phyloP scores from a whole-genome alignment of 2,113 vertebrate genomes.

The Tachysurus fulvidraco region DNA sequence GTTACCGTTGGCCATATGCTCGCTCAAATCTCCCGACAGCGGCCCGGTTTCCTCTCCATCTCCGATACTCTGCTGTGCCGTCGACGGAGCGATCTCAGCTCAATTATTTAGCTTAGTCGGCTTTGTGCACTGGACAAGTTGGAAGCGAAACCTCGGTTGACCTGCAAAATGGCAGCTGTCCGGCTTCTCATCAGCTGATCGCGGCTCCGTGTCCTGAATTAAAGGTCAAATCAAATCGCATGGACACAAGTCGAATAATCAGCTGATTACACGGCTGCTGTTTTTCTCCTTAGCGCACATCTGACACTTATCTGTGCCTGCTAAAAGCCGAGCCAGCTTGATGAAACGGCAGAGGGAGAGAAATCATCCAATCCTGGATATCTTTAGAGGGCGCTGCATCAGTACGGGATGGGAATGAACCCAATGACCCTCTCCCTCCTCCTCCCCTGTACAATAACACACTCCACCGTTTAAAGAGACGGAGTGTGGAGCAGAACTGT shows the following conservation, averaged over 20 bases:
- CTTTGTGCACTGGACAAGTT: constrained; percentile 49
- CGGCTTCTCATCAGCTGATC: constrained; percentile 61
- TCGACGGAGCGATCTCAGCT: constrained; percentile 34
- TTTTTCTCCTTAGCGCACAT: constrained; percentile 49
- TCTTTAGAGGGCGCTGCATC: constrained; percentile 63
- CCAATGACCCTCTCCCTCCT: constrained; percentile 66
- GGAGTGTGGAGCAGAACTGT: constrained; percentile 13
- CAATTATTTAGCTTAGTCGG: constrained; percentile 43
- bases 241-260: constrained; percentile 36
- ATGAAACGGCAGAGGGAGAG: constrained; percentile 58
- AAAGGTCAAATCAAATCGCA: constrained; percentile 59
- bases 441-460: constrained; percentile 21
- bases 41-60: constrained; percentile 60
- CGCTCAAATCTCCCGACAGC: constrained; percentile 58
- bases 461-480: constrained; percentile 25
- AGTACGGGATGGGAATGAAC: constrained; percentile 67
- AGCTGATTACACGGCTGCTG: constrained; percentile 22
- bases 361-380: constrained; percentile 64
- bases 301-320: constrained; percentile 54
- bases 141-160: constrained; percentile 61
- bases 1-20: constrained; percentile 74
- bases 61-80: constrained; percentile 39
- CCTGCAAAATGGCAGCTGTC: constrained; percentile 69
- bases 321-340: constrained; percentile 56
- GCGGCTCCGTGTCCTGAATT: constrained; percentile 53